Evolutionary conservation across 2,888 invertebrate species (phyloP), one percentile per base, ranked within the genome.

Genomic region (Andrena dorsata): DNA sequence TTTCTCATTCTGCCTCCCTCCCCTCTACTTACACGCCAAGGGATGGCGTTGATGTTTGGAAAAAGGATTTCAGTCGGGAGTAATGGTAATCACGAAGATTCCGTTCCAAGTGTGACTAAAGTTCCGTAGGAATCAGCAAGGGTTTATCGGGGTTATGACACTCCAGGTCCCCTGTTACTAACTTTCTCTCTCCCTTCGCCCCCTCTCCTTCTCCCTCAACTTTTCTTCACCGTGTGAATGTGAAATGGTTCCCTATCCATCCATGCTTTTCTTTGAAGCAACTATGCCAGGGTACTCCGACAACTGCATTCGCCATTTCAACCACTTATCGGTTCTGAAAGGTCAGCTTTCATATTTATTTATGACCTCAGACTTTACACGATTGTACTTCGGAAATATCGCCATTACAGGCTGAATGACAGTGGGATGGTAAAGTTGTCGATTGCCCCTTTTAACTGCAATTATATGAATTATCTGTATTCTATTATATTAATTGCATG

Each of bases 11-110:
- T n/a, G 1, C 28, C 35, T 4, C 20, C 8, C 20, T 53, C 49
- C 49, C 23, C 4, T 16, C n/a, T 30, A 35, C 79, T 79, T 30
- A 28, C 51, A 53, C 74, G 66, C 81, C 35, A 82, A 78, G 76
- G 69, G 82, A 75, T 82, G 80, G 85, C 89, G 88, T 85, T 85
- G 86, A 83, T 85, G 86, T 88, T 91, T 90, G 89, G 89, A 86
- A 88, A 89, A 87, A 90, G 89, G 90, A 91, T 90, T 90, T 88
- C 91, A 85, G 86, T 89, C 86, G 91, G 92, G 92, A 92, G 90
- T 93, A 93, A 93, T 90, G 90, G 88, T 92, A 92, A 93, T 93
- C 93, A 90, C 75, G 79, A 88, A 89, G 90, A 92, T 92, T 91
- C 89, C 89, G 90, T 91, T 90, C 90, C 89, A 90, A 90, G 90